Evolutionary conservation across 2,797 vertebrate species (phyloP).

Genomic region (Hylomyscus alleni): DNA sequence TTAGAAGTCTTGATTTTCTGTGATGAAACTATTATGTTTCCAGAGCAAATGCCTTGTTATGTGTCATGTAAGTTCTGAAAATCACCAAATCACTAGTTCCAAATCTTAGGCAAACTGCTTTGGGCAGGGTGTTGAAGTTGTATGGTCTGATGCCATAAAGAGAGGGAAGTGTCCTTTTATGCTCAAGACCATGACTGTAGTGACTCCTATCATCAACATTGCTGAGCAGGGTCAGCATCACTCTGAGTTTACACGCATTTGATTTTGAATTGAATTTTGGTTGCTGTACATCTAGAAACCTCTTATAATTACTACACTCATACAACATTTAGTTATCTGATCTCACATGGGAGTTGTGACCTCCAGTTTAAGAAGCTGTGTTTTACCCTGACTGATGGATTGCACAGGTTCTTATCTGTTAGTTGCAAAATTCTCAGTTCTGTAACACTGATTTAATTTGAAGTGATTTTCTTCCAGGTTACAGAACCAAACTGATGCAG

Average conservation of each 20-base stretch:
- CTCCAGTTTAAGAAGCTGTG: neutral
- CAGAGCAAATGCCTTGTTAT: neutral
- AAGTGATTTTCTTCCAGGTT: neutral
- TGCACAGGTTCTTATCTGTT: slow-evolving; percentile 29
- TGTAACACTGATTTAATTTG: slow-evolving; percentile 51
- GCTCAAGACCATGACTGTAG: neutral
- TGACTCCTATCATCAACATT: neutral
- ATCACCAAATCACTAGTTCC: neutral
- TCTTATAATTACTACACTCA: neutral
- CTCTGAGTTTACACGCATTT: neutral
- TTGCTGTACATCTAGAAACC: neutral
- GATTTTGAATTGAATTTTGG: neutral
- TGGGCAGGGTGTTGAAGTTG: neutral
- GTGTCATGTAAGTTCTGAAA: no score
- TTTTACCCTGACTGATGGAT: neutral
- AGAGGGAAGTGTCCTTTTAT: neutral
- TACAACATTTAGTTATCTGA: neutral
- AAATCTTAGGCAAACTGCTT: neutral
- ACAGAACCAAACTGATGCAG: neutral
- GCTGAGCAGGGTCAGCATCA: neutral
- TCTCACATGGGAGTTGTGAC: neutral
- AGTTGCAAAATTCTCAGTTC: slow-evolving; percentile 29
- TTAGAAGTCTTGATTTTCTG: neutral
- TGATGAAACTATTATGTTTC: neutral
- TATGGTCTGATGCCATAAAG: neutral